These are phyloP conservation scores for Apotomis turbidana DNA, from an alignment of 2,888 invertebrate genomes.

Conservation along the genomic window DNA sequence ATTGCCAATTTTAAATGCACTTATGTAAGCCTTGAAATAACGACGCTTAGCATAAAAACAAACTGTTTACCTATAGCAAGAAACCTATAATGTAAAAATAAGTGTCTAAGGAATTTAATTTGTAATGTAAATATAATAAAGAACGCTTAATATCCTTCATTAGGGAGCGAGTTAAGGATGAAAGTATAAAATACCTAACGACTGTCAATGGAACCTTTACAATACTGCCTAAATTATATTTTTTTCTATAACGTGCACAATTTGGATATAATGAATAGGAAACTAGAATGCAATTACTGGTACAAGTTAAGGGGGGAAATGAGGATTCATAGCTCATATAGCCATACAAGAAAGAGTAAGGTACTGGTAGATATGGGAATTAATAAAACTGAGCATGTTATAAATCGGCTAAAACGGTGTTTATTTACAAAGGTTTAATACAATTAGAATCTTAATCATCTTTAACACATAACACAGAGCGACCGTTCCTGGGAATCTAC, in stretches of 20 bases:
- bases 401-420: slow-evolving; percentile 32
- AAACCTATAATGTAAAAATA: neutral
- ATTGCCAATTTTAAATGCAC: neutral
- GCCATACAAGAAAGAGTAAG: no score
- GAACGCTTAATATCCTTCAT: neutral
- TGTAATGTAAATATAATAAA: neutral
- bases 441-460: slow-evolving; percentile 16
- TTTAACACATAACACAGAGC: slow-evolving; percentile 9
- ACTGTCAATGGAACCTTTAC: no score
- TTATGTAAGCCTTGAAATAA: neutral
- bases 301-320: no score
- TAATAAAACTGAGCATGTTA: slow-evolving; percentile 23
- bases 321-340: no score
- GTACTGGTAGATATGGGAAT: neutral
- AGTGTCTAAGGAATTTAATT: neutral
- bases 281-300: no score
- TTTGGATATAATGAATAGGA: no score
- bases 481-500: slow-evolving; percentile 14
- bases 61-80: no score
- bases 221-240: no score
- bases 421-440: slow-evolving; percentile 38
- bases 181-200: no score
- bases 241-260: no score
- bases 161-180: neutral
- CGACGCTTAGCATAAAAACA: slow-evolving; percentile 1